Evolutionary conservation across 2,113 vertebrate species (phyloP).

Genomic region (Monopterus albus): DNA sequence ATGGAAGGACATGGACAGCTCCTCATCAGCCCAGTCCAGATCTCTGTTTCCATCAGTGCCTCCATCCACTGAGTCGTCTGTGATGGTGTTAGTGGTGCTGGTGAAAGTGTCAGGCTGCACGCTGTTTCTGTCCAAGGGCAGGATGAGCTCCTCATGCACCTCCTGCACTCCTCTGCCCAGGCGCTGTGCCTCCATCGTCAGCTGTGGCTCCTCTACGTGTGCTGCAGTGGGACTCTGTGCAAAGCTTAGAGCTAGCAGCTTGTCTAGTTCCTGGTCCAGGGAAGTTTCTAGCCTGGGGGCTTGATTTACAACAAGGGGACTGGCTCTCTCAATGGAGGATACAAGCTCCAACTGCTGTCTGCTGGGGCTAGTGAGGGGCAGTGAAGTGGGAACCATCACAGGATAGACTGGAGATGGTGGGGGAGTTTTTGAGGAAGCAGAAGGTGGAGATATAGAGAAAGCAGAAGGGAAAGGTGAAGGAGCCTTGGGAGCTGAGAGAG

Average conservation of each 20-base stretch:
- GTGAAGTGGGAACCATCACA: constrained; percentile 5
- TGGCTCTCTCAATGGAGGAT: constrained; percentile 18
- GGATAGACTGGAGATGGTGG: constrained; percentile 51
- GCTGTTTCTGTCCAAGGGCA: constrained; percentile 77
- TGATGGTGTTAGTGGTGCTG: constrained; percentile 53
- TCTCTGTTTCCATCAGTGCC: constrained; percentile 78
- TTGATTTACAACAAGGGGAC: constrained; percentile 51
- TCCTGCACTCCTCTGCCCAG: constrained; percentile 59
- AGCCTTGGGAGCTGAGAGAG: constrained; percentile 47
- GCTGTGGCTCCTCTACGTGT: constrained; percentile 28
- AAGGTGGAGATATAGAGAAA: constrained; percentile 36
- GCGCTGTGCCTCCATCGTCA: constrained; percentile 25
- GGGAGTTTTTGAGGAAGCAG: constrained; percentile 45
- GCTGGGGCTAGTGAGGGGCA: constrained; percentile 39
- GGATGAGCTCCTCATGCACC: constrained; percentile 72
- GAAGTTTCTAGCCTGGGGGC: constrained; percentile 63
- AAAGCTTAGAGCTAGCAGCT: constrained; percentile 80
- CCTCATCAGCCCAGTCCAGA: constrained; percentile 82
- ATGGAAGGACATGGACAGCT: constrained; percentile 75
- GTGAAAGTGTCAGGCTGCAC: constrained; percentile 82
- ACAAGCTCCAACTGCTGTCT: constrained; percentile 27
- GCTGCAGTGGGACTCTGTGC: constrained; percentile 28
- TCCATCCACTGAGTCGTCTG: constrained; percentile 71
- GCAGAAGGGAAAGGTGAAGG: constrained; percentile 56
- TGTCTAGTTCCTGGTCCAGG: constrained; percentile 81